Evolutionary conservation across 2,113 vertebrate genomes (phyloP), one percentile per base, ranked within the genome.

Genomic region (Thomomys bottae): DNA sequence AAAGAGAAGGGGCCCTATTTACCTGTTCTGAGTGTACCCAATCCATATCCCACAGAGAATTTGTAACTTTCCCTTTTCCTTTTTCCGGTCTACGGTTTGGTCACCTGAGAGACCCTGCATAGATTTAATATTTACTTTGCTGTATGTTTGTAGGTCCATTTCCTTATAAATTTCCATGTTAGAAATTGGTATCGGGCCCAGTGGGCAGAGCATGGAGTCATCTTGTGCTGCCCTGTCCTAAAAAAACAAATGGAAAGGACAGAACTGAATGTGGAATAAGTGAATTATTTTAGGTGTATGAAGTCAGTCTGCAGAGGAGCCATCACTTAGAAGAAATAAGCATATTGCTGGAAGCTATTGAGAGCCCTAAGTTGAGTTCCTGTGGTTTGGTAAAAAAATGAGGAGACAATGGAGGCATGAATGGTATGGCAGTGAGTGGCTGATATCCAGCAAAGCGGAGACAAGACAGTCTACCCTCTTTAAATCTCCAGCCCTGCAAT

Each of bases 311-410:
- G 70, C 36, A 82, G 34, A 38, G 20, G 20, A 73, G 57, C 42
- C 66, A 70, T 66, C 71, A 7, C 76, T 72, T 63, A 86, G 36
- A 61, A 72, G 84, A 93, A 96, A 71, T 45, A 23, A 23, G 77
- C 82, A 32, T 14, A n/a, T 92, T 84, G 36, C 63, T 26, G 49
- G 85, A 84, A 91, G 70, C 81, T 21, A 34, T 73, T 34, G 61
- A 38, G 32, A 54, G 32, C 61, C 57, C 32, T 21, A 57, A 10
- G 66, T 45, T 21, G 59, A 24, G 24, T 77, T 73, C 70, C 42
- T 82, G 81, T 38, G 78, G 82, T 66, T 94, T 91, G 81, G 23
- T n/a, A 57, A 64, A 36, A 80, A 38, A 15, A 18, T 75, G 78
- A 67, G n/a, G 30, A 77, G 42, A 57, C n/a, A 57, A 30, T 14